phyloP scores from a whole-genome alignment of 2,113 vertebrate species.

The Microcebus jonahi region DNA sequence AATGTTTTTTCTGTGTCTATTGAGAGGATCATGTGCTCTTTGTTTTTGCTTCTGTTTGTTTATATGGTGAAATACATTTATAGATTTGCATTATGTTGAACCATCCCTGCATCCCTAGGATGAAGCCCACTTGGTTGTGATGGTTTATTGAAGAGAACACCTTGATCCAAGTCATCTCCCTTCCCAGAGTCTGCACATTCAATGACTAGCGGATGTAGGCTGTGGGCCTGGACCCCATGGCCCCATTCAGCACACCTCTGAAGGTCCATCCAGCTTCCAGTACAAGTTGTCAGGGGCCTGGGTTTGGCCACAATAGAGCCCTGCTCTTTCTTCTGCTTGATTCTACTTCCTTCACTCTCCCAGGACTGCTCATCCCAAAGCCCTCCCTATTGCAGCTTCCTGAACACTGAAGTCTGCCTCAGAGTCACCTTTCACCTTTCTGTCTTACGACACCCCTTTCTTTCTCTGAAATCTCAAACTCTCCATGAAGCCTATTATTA shows the following conservation, averaged over 20 bases:
- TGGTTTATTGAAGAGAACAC: background rate
- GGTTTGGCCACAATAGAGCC: rapidly evolving
- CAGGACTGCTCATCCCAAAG: background rate
- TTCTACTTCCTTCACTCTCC: background rate
- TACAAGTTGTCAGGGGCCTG: background rate
- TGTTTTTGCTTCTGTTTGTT: no score
- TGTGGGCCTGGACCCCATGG: rapidly evolving
- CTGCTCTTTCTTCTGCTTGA: background rate
- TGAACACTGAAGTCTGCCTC: background rate
- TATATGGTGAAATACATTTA: no score
- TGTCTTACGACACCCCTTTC: rapidly evolving
- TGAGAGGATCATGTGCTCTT: no score
- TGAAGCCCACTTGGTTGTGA: no score
- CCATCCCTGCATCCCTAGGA: no score
- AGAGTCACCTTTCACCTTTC: background rate
- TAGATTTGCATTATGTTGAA: no score
- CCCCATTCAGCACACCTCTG: rapidly evolving
- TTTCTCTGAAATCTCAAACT: background rate
- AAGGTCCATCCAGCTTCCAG: background rate
- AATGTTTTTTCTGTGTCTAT: no score
- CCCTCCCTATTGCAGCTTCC: no score
- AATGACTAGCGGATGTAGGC: background rate
- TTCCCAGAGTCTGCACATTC: background rate
- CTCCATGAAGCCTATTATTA: background rate
- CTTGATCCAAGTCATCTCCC: background rate